Evolutionary conservation across 2,113 vertebrate species (phyloP), one percentile per base, ranked within the genome.

Genomic region (Cavia porcellus): DNA sequence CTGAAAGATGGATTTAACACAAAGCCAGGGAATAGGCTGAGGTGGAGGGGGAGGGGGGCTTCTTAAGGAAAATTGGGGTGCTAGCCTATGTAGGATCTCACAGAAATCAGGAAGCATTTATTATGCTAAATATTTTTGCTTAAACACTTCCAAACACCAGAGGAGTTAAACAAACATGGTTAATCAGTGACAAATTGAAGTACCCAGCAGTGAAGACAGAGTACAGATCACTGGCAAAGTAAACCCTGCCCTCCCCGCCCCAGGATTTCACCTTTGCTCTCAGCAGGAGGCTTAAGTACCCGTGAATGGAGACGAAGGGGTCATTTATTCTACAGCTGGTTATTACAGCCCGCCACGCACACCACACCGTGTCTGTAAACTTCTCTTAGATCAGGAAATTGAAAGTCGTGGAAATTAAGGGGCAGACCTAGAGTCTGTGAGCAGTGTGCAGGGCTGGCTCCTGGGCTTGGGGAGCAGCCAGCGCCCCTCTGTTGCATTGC

Each of bases 321-420:
- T 90, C 85, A 79, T 96, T 97, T 97, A 95, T 88, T 77, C 92
- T 62, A 42, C 92, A 92, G 92, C 68, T 57, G 9, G 50, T 74
- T 79, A 50, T 68, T 89, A 42, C 92, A 82, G 86, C 80, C 91
- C 50, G 87, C 95, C 96, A 50, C 0, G 17, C 86, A 89, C 68
- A 25, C 93, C 86, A 89, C 68, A 25, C 93, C 61, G 0, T 0
- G 47, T 87, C 96, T 92, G 66, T 90, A 92, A 93, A 92, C 85
- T 72, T 84, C 90, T 87, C 89, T 42, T 42, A 93, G 90, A 82
- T 95, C 87, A 95, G 96, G 95, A 97, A 90, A 95, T 90, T 68
- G 96, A 86, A 97, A 74, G 92, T 94, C 85, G 72, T 96, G 72
- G 70, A 82, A 94, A 96, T 92, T 81, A 95, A 90, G 94, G 93